These are phyloP conservation scores for Phalangium opilio DNA, from an alignment of 2,888 invertebrate genomes.

Conservation along the genomic window DNA sequence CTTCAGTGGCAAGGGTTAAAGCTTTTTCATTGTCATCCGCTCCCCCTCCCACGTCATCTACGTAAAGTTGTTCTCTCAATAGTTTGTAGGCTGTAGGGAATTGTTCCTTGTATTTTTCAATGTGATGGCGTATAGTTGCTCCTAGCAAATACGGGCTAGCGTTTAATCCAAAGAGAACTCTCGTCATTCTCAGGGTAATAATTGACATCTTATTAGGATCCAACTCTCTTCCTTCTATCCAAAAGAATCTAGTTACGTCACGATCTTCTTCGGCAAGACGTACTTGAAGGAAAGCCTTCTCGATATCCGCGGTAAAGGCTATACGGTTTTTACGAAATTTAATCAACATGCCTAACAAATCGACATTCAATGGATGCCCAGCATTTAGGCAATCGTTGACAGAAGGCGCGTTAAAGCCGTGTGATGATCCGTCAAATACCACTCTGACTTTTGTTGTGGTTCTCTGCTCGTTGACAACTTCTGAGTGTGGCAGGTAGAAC, in stretches of 20 bases:
- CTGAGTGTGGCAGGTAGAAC: conserved; percentile 7
- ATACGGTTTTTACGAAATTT: conserved; percentile 9
- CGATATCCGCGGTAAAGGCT: conserved; percentile 6
- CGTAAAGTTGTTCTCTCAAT: too few relatives aligned
- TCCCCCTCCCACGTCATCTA: too few relatives aligned
- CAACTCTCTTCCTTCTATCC: too few relatives aligned
- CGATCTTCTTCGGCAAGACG: conserved; percentile 2
- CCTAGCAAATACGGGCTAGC: too few relatives aligned
- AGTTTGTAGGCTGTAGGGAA: too few relatives aligned
- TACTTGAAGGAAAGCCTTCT: conserved; percentile 9
- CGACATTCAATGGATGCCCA: conserved; percentile 4
- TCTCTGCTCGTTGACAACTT: conserved; percentile 2
- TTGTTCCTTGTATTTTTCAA: too few relatives aligned
- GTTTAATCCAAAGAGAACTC: too few relatives aligned
- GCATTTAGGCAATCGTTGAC: conserved; percentile 6
- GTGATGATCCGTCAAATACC: conserved; percentile 10
- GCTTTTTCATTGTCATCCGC: too few relatives aligned
- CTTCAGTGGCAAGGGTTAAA: too few relatives aligned
- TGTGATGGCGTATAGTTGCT: too few relatives aligned
- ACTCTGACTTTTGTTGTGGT: conserved; percentile 3
- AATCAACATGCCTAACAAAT: conserved; percentile 1
- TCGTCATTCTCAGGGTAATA: too few relatives aligned
- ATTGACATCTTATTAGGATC: too few relatives aligned
- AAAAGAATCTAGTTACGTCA: conserved; percentile 4
- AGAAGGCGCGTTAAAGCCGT: neutral